Evolutionary conservation across 2,113 vertebrate genomes (phyloP).

Genomic region (Megaceryle torquata): DNA sequence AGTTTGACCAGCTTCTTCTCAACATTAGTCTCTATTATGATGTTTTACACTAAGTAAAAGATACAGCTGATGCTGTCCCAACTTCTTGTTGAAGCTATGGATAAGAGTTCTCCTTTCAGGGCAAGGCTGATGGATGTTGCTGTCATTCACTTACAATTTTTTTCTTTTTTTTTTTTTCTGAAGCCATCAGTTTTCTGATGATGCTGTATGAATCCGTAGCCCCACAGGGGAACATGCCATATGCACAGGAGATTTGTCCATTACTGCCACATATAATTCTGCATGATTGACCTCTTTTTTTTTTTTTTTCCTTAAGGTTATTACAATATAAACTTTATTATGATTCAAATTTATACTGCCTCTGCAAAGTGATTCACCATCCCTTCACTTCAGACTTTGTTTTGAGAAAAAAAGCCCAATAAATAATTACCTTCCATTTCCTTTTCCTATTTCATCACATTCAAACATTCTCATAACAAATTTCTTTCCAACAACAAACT

Average conservation of each 20-base stretch:
- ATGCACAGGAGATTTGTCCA: not conserved
- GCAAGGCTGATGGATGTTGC: not conserved
- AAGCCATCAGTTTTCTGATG: not conserved
- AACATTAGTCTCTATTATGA: not conserved
- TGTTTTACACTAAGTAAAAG: not conserved
- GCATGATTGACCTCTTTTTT: not conserved
- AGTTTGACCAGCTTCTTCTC: not conserved
- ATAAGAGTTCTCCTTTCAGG: not conserved
- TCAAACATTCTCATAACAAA: not conserved
- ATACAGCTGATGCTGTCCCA: not conserved
- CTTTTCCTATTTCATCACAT: not conserved
- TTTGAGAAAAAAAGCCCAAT: not conserved
- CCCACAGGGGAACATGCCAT: not conserved
- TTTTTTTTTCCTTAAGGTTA: not conserved
- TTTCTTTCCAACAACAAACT: not conserved
- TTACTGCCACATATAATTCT: not conserved
- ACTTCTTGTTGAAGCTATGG: not conserved
- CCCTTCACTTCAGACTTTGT: not conserved
- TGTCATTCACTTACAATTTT: not conserved
- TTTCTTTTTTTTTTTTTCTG: not conserved
- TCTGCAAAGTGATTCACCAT: not conserved
- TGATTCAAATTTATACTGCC: not conserved
- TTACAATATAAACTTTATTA: not conserved
- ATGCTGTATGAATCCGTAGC: not conserved
- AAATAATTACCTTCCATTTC: not conserved